A percentile compares a stretch with the other conserved stretches of the same genome.
Conservation (phyloP, 2,888 invertebrate genomes). For the Cheiracanthium punctorium region DNA sequence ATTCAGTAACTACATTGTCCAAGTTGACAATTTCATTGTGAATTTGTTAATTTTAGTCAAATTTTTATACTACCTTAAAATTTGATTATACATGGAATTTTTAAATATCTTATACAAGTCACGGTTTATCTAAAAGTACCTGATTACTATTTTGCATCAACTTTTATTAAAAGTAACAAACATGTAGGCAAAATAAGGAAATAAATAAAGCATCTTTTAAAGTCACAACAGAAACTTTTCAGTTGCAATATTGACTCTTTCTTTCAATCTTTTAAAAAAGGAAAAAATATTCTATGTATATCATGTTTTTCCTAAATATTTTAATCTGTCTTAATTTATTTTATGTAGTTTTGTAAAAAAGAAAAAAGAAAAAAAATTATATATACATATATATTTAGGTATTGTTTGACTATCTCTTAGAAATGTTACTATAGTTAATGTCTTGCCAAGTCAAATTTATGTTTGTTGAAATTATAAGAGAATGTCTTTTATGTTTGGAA, state of each 20-base stretch:
- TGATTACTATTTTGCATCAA: too few species aligned
- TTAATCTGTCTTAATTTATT: background rate
- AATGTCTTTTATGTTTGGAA: background rate
- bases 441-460: background rate
- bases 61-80: too few species aligned
- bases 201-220: too few species aligned
- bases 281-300: background rate
- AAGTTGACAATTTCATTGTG: too few species aligned
- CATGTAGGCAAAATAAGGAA: too few species aligned
- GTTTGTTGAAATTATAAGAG: background rate
- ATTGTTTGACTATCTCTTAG: background rate
- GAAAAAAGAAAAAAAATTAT: too few species aligned
- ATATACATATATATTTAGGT: constrained; percentile 4
- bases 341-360: constrained; percentile 10
- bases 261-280: background rate
- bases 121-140: too few species aligned
- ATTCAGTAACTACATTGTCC: too few species aligned
- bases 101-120: too few species aligned
- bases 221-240: background rate
- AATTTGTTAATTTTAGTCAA: too few species aligned
- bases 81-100: too few species aligned
- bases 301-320: background rate
- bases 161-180: too few species aligned
- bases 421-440: background rate
- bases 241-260: background rate